Evolutionary conservation across 2,888 invertebrate species (phyloP), one percentile per base, ranked within the genome.

Genomic region (Amphipoea oculea): DNA sequence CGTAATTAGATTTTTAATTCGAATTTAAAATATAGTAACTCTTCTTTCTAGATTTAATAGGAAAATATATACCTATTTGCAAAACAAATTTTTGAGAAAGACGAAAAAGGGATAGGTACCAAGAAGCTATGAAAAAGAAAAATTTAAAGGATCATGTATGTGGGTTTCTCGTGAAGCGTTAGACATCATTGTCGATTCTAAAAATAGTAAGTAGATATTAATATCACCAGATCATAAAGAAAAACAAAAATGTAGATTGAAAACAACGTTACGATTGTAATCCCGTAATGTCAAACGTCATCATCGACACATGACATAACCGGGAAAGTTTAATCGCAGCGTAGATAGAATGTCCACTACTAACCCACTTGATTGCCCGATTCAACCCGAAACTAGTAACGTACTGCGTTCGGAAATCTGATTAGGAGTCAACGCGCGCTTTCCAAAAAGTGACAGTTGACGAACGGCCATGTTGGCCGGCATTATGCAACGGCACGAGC

Each of bases 401-500:
- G 1, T n/a, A n/a, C 84, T 63, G 79, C 79, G 82, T 88, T 90
- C 87, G 57, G 71, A 92, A 94, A 94, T 93, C 92, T 93, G 94
- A 95, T 96, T 95, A 94, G 91, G 86, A 95, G 92, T 92, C 93
- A 84, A 85, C 90, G 90, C 93, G 94, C 90, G 91, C 89, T 81
- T 87, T 87, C 93, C 93, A 92, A 95, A 95, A 95, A 94, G 90
- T 95, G 96, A 94, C 95, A 95, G 93, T 81, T 95, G 95, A 94
- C 94, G 83, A 85, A 83, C 91, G 87, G 94, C 94, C 94, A 94
- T 95, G 94, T 94, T 94, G 94, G 90, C 85, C 86, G 90, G 85
- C 92, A 95, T 96, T 96, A 96, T 96, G 96, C 96, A 93, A 90
- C 89, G 91, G 86, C 96, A 96, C 96, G 96, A 92, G 84, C 91